A percentile compares a stretch with the other conserved stretches of the same genome.
Evolutionary conservation across 1,140 invertebrate species (phyloP).

Genomic region (Babylonia areolata): DNA sequence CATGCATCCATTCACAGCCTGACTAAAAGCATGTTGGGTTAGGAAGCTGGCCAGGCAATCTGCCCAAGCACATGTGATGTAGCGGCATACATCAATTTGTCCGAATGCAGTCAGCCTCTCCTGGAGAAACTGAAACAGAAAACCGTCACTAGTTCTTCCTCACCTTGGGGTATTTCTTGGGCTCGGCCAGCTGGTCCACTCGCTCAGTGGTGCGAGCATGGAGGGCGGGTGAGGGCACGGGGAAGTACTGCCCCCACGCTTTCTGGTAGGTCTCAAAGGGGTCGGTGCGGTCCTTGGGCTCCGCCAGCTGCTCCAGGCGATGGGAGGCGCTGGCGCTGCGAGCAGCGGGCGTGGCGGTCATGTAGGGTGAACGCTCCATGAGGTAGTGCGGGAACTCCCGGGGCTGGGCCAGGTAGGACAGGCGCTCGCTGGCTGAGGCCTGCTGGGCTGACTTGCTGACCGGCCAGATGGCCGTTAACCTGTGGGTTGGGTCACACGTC

Average conservation of each 20-base stretch:
- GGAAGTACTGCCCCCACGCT: constrained; percentile 55
- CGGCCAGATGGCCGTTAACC: constrained; percentile 62
- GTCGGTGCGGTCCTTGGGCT: constrained; percentile 53
- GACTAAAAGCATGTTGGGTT: too few species aligned
- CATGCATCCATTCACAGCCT: too few species aligned
- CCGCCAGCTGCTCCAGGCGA: constrained; percentile 53
- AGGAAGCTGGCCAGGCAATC: too few species aligned
- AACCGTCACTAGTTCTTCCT: too few species aligned
- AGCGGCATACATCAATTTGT: too few species aligned
- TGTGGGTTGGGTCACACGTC: constrained; percentile 40
- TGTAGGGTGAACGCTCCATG: constrained; percentile 62
- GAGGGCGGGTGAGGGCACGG: constrained; percentile 51
- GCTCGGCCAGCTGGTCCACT: constrained; percentile 59
- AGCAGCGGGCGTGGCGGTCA: constrained; percentile 51
- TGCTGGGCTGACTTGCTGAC: constrained; percentile 57
- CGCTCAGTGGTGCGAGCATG: constrained; percentile 48
- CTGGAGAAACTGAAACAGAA: too few species aligned
- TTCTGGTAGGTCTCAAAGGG: constrained; percentile 51
- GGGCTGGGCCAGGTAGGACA: constrained; percentile 49
- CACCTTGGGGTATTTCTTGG: constrained; percentile 54
- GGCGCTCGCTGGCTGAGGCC: constrained; percentile 52
- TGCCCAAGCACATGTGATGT: too few species aligned
- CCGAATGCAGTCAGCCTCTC: too few species aligned
- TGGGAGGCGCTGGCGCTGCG: constrained; percentile 46
- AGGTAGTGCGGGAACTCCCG: constrained; percentile 50